These are phyloP conservation scores for Sminthurinus signatus DNA, from an alignment of 1,140 invertebrate species.

Conservation along the genomic window DNA sequence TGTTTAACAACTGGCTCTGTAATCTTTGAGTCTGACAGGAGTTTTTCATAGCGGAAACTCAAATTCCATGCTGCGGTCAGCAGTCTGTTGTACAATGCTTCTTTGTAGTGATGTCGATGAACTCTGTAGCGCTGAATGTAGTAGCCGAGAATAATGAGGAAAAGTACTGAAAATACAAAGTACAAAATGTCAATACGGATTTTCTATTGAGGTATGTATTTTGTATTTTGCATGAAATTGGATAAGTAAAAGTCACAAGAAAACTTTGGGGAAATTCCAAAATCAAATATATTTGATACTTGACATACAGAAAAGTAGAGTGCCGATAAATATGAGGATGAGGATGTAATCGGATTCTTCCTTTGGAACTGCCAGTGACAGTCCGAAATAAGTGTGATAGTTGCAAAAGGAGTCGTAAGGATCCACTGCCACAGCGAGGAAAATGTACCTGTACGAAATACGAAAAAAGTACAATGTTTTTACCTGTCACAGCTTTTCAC, in stretches of 20 bases:
- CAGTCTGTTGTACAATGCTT: constrained; percentile 12
- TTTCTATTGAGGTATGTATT: not conserved
- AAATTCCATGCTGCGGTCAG: constrained; percentile 23
- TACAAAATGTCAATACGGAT: not conserved
- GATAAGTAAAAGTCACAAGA: not conserved
- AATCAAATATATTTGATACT: no score
- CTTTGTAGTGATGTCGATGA: not conserved
- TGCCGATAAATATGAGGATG: constrained; percentile 1
- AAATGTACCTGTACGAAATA: constrained; percentile 10
- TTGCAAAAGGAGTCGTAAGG: constrained; percentile 10
- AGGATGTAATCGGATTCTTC: not conserved
- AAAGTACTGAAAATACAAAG: constrained; percentile 6
- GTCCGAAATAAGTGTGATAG: constrained; percentile 6
- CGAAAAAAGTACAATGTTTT: no score
- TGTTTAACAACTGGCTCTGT: not conserved
- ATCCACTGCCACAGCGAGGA: constrained; percentile 15
- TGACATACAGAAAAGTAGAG: not conserved
- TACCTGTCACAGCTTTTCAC: no score
- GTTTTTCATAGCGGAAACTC: constrained; percentile 20
- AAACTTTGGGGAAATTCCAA: not conserved
- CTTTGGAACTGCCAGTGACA: constrained; percentile 1
- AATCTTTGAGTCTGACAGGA: not conserved
- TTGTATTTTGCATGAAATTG: not conserved
- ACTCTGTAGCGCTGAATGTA: not conserved
- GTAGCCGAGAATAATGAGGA: constrained; percentile 11